Percentiles rank a stretch among this genome's conserved stretches.
Conservation (phyloP, 1,140 invertebrate species). For the Brachionus calyciflorus region DNA sequence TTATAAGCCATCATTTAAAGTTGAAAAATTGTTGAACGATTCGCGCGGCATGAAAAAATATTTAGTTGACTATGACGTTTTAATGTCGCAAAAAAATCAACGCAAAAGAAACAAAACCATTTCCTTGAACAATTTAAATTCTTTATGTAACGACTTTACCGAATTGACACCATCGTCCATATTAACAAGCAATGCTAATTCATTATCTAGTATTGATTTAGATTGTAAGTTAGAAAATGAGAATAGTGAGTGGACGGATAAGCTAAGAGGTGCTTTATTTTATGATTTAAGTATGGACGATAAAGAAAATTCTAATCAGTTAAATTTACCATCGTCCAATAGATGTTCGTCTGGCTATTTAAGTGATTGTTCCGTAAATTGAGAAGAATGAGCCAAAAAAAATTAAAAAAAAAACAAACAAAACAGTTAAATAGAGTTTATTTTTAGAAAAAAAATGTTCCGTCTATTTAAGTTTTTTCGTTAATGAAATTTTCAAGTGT, state of each 20-base stretch:
- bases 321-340: conserved; percentile 1
- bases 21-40: conserved; percentile 40
- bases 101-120: not conserved
- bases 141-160: not conserved
- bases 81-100: conserved; percentile 1
- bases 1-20: conserved; percentile 16
- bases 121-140: not conserved
- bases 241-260: not conserved
- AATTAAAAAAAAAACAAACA: not conserved
- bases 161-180: not conserved
- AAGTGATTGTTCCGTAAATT: conserved; percentile 34
- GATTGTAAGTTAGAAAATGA: not conserved
- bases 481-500: not conserved
- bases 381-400: not conserved
- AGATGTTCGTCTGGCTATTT: conserved; percentile 26
- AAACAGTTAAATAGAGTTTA: not conserved
- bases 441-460: not conserved
- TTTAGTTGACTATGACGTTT: conserved; percentile 27
- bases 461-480: conserved; percentile 7
- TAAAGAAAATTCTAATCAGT: not conserved
- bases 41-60: conserved; percentile 46
- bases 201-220: not conserved
- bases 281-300: not conserved
- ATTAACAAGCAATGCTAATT: not conserved
- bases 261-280: not conserved